Evolutionary conservation across 2,113 vertebrate genomes (phyloP), one percentile per base, ranked within the genome.

Genomic region (Nanorana parkeri): DNA sequence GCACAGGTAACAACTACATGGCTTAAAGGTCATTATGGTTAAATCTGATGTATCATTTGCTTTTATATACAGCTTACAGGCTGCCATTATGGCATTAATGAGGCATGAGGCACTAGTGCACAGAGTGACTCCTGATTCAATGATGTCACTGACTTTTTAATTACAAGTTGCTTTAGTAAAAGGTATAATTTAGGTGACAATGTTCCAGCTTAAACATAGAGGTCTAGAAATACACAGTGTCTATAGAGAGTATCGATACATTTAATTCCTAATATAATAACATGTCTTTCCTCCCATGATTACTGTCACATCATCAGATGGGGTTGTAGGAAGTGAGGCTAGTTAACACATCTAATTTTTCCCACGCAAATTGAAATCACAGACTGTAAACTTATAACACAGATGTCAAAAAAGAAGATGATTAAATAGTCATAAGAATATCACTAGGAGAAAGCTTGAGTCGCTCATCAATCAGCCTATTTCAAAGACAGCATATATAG

Each of bases 251-350:
- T 17, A 61, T 29, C 61, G 56, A 75, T n/a, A 61, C 60, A 75
- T 61, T 60, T 75, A 20, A 23, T 47, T 17, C 54, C 28, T 36
- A n/a, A 17, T 36, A 60, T 17, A 75, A 75, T 23, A n/a, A 5
- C 6, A 17, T 61, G 72, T 5, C n/a, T 61, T 60, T 60, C 55
- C 26, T 36, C 55, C 2, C 15, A n/a, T 58, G 26, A 24, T 32
- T 20, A 16, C 72, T 75, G 72, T 75, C 72, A 75, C 10, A 41
- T 61, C 61, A 17, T 75, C 55, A 58, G 72, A 75, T 75, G 72
- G 55, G 26, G n/a, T 26, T 61, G 72, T 75, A 75, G 72, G 72
- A 75, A 60, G 55, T 60, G 72, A 61, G 29, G 55, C 61, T 61
- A 16, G 55, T 75, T 75, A 75, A 75, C 55, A 75, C 29, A 2